A percentile compares a stretch with the other conserved stretches of the same genome.
phyloP scores from a whole-genome alignment of 2,888 invertebrate genomes.

The Coremacera marginata region DNA sequence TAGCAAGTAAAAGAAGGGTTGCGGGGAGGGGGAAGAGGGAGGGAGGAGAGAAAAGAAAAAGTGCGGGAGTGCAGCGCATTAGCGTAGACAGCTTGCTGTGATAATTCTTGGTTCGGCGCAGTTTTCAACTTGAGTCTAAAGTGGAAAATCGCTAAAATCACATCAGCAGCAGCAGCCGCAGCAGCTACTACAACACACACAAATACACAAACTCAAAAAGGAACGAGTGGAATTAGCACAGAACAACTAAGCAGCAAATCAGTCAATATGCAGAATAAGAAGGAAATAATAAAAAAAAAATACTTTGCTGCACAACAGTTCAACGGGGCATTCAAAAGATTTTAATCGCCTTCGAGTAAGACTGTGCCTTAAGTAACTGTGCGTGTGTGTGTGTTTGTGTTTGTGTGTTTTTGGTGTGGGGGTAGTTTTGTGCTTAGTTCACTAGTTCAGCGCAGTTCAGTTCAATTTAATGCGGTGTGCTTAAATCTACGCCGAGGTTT shows the following conservation, averaged over 20 bases:
- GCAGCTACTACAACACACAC: constrained; percentile 30
- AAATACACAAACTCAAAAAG: neutral
- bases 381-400: constrained; percentile 20
- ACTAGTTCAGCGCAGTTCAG: constrained; percentile 31
- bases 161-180: constrained; percentile 27
- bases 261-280: neutral
- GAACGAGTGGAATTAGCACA: neutral
- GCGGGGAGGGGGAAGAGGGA: too few species aligned
- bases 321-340: constrained; percentile 31
- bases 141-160: constrained; percentile 50
- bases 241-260: neutral
- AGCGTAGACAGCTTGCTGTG: constrained; percentile 41
- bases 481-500: neutral
- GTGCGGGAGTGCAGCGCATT: neutral
- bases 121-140: constrained; percentile 49
- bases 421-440: constrained; percentile 31
- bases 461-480: constrained; percentile 18
- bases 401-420: neutral
- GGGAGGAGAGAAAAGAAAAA: too few species aligned
- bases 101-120: constrained; percentile 47
- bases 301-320: neutral
- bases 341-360: constrained; percentile 37
- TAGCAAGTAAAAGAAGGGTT: too few species aligned
- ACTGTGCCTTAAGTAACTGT: neutral
- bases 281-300: constrained; percentile 1